Conservation (phyloP, 2,888 invertebrate genomes). For the Drosophila merina region DNA sequence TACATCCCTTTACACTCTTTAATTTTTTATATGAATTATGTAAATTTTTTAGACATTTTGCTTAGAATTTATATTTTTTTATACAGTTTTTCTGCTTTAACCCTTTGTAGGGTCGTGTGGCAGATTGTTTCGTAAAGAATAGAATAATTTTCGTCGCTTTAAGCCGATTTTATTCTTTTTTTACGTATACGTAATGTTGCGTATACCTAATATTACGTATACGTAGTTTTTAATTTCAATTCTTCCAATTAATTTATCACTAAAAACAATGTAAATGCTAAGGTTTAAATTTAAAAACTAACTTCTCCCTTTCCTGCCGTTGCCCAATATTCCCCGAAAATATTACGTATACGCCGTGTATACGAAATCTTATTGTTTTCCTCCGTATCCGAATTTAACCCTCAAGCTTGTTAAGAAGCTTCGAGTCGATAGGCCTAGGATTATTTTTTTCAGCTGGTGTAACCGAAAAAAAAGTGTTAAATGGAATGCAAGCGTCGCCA, state of each 20-base stretch:
- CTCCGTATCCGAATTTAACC: not conserved
- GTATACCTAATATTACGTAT: not conserved
- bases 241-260: no score
- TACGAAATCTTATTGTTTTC: not conserved
- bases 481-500: slow-evolving; percentile 1
- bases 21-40: no score
- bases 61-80: not conserved
- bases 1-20: not conserved
- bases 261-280: no score
- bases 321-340: not conserved
- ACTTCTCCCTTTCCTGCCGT: not conserved
- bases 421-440: not conserved
- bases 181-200: no score
- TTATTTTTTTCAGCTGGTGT: not conserved
- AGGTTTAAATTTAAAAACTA: no score
- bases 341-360: not conserved
- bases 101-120: not conserved
- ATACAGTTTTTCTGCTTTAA: not conserved
- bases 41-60: not conserved
- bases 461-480: not conserved
- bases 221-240: no score
- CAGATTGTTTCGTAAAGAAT: not conserved
- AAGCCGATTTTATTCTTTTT: no score
- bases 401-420: not conserved
- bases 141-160: not conserved